Conservation (phyloP, 2,888 invertebrate species). For the Clostera curtula region DNA sequence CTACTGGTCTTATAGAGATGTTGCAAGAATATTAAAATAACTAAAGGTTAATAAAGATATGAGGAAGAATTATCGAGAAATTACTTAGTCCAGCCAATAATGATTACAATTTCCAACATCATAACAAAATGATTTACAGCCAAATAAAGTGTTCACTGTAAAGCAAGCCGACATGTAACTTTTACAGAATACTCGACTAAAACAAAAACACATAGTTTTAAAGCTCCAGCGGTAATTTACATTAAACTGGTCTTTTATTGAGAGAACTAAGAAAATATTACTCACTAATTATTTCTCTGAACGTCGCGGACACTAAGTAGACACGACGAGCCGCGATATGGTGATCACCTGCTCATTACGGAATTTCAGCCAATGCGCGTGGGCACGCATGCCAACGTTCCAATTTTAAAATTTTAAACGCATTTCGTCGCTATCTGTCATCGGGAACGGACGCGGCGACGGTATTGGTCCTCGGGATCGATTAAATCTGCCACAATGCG, state of each 20-base stretch:
- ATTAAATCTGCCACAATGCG: slow-evolving; percentile 57
- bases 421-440: slow-evolving; percentile 66
- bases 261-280: slow-evolving; percentile 34
- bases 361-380: slow-evolving; percentile 42
- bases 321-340: slow-evolving; percentile 44
- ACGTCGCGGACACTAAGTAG: slow-evolving; percentile 50
- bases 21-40: too few relatives aligned
- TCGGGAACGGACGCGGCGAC: slow-evolving; percentile 48
- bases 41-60: too few relatives aligned
- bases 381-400: slow-evolving; percentile 42
- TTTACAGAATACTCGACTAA: slow-evolving; percentile 12
- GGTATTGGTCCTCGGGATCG: slow-evolving; percentile 36
- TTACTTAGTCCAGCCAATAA: not conserved
- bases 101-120: slow-evolving; percentile 4
- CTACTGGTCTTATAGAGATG: too few relatives aligned
- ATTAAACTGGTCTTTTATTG: slow-evolving; percentile 23
- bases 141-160: slow-evolving; percentile 17
- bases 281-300: slow-evolving; percentile 45
- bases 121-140: slow-evolving; percentile 3
- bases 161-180: slow-evolving; percentile 11
- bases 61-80: too few relatives aligned
- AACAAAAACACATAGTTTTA: slow-evolving; percentile 15
- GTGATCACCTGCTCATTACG: slow-evolving; percentile 60
- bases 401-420: slow-evolving; percentile 53
- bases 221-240: slow-evolving; percentile 17